phyloP scores from a whole-genome alignment of 2,113 vertebrate genomes.

The Pygoscelis adeliae region DNA sequence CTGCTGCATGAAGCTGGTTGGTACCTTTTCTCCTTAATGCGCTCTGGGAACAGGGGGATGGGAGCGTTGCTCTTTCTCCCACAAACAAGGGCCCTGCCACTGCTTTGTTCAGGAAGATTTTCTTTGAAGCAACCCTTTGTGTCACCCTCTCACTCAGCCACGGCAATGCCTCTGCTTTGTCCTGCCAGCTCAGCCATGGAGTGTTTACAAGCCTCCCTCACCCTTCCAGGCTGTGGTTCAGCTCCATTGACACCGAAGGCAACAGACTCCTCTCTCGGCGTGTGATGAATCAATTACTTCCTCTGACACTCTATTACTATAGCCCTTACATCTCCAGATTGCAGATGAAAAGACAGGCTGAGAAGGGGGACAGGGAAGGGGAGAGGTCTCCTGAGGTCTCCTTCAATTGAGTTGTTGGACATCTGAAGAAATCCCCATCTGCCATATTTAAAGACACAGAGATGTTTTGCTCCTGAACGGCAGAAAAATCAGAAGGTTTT shows the following conservation, averaged over 20 bases:
- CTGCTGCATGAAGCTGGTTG: not conserved
- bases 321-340: conserved; percentile 65
- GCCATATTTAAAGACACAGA: conserved; percentile 58
- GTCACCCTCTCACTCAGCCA: not conserved
- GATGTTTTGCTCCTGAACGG: conserved; percentile 28
- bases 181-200: conserved; percentile 75
- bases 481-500: conserved; percentile 54
- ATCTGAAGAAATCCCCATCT: conserved; percentile 53
- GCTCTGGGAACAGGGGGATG: not conserved
- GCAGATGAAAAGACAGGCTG: conserved; percentile 67
- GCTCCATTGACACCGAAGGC: conserved; percentile 76
- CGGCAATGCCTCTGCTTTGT: not conserved
- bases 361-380: conserved; percentile 28
- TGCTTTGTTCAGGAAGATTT: conserved; percentile 49
- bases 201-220: conserved; percentile 75
- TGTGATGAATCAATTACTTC: conserved; percentile 81
- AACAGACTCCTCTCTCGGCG: conserved; percentile 59
- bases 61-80: not conserved
- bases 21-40: not conserved
- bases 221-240: conserved; percentile 73
- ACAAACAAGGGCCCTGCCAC: conserved; percentile 14
- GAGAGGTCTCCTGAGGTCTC: conserved; percentile 35
- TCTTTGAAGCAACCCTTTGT: conserved; percentile 58
- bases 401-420: conserved; percentile 52
- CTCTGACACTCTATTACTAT: conserved; percentile 75